Evolutionary conservation across 2,888 invertebrate species (phyloP).

Genomic region (Troides oblongomaculatus): DNA sequence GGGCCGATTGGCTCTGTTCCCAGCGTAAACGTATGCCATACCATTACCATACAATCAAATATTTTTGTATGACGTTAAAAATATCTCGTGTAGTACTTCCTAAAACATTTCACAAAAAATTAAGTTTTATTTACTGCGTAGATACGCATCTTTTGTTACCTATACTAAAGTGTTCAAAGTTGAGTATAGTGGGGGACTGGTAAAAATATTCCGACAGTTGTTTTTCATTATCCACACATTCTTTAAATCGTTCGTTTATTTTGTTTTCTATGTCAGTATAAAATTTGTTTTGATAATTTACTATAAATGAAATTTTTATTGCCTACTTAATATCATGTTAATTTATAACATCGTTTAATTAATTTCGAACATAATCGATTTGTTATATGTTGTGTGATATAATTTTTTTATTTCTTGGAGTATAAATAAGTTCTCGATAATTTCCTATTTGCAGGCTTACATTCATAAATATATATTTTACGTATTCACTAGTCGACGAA

Average conservation of each 20-base stretch:
- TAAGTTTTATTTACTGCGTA: not conserved
- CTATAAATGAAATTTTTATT: constrained; percentile 1
- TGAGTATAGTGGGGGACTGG: not conserved
- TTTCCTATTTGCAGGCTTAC: too few species aligned
- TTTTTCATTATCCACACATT: constrained; percentile 18
- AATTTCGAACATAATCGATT: not conserved
- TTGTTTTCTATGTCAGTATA: constrained; percentile 41
- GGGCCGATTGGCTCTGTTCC: constrained; percentile 20
- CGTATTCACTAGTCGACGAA: not conserved
- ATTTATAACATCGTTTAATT: not conserved
- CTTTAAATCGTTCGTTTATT: constrained; percentile 12
- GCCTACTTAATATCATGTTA: not conserved
- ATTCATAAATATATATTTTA: constrained; percentile 2
- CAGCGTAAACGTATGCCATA: constrained; percentile 9
- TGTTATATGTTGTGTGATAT: too few species aligned
- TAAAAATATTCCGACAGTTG: not conserved
- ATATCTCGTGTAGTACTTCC: not conserved
- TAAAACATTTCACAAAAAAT: not conserved
- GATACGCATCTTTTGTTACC: not conserved
- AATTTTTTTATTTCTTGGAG: too few species aligned
- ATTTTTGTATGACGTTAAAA: constrained; percentile 1
- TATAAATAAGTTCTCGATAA: too few species aligned
- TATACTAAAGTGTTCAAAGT: not conserved
- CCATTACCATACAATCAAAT: constrained; percentile 7
- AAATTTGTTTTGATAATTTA: constrained; percentile 1